These are phyloP conservation scores for Mormyrops attenuatus DNA, from an alignment of 2,797 vertebrate species.

Conservation along the genomic window DNA sequence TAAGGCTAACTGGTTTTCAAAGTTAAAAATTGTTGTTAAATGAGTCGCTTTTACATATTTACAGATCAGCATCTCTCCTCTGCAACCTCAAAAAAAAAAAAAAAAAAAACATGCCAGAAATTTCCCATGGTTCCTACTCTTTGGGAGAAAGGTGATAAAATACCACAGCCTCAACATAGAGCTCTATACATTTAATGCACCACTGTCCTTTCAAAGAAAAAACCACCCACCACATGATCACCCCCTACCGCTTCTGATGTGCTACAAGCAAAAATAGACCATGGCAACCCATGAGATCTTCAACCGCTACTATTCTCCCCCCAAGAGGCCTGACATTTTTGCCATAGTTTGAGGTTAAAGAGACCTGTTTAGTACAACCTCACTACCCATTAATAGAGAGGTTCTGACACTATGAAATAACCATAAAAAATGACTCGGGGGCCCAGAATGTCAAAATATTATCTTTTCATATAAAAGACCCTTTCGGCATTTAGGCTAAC, in stretches of 20 bases:
- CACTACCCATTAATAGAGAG: neutral
- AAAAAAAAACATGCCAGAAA: neutral
- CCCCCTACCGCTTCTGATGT: neutral
- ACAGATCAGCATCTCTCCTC: neutral
- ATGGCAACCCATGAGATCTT: neutral
- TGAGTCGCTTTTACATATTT: neutral
- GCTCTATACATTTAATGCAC: neutral
- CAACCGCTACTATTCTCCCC: neutral
- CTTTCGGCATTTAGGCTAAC: neutral
- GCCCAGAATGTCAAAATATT: neutral
- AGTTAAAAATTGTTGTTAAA: constrained; percentile 4
- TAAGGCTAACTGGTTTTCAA: neutral
- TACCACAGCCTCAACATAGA: neutral
- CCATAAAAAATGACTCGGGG: neutral
- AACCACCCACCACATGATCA: neutral
- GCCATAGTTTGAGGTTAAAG: neutral
- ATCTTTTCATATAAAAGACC: constrained; percentile 2
- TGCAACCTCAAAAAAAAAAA: neutral
- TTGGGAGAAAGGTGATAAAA: neutral
- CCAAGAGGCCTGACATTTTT: neutral
- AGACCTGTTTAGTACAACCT: neutral
- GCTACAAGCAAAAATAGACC: constrained; percentile 10
- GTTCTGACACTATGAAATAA: neutral
- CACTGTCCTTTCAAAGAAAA: neutral
- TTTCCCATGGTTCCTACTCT: neutral